phyloP scores from a whole-genome alignment of 2,888 invertebrate species.

The Orthosia gracilis region DNA sequence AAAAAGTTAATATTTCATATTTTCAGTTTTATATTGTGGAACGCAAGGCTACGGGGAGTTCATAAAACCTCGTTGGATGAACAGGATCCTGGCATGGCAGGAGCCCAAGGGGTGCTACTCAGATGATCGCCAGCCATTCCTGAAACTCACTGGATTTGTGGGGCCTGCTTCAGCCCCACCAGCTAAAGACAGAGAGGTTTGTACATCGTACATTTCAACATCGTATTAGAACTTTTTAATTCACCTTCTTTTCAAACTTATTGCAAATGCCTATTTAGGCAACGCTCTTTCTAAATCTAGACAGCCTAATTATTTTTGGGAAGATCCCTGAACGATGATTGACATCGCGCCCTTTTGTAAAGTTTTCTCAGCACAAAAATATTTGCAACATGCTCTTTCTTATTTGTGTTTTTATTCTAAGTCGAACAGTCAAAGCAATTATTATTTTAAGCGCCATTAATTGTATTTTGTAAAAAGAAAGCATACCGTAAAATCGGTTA shows the following conservation, averaged over 20 bases:
- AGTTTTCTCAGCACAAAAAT: neutral
- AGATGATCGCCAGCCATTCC: conserved; percentile 85
- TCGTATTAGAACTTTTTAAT: neutral
- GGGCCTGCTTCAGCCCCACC: conserved; percentile 74
- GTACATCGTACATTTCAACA: no score
- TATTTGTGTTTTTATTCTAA: neutral
- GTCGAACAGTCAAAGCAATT: conserved; percentile 5
- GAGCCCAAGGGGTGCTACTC: conserved; percentile 87
- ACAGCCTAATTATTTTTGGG: neutral
- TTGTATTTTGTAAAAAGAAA: conserved; percentile 39
- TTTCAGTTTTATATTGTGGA: conserved; percentile 84
- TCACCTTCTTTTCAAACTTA: no score
- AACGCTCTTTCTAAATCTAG: neutral
- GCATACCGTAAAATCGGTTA: conserved; percentile 11
- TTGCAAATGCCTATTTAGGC: no score
- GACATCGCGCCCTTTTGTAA: neutral
- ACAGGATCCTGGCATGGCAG: conserved; percentile 87
- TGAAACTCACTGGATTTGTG: conserved; percentile 84
- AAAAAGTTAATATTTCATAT: neutral
- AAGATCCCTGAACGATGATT: neutral
- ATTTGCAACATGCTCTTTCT: neutral
- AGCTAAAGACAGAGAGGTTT: conserved; percentile 82
- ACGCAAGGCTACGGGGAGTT: conserved; percentile 88
- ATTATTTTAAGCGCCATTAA: conserved; percentile 24
- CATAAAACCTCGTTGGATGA: conserved; percentile 89